Evolutionary conservation across 2,797 vertebrate species (phyloP), one percentile per base, ranked within the genome.

Genomic region (Potorous gilbertii): DNA sequence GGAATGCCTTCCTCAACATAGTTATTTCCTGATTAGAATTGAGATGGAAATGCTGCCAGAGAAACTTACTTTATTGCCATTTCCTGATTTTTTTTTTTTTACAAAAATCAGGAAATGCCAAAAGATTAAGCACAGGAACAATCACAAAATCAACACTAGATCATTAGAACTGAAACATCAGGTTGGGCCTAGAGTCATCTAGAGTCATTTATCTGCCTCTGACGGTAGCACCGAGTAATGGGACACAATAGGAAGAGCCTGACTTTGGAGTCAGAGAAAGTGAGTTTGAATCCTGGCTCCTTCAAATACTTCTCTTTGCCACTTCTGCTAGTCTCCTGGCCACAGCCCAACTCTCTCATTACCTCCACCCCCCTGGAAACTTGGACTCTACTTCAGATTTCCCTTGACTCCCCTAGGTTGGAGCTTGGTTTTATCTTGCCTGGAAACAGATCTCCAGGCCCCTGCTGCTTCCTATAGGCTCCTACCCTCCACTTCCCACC

Each of bases 71-170:
- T 90, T 90, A 50, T 87, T 87, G 21, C 16, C 9, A 50, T 87
- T 87, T 87, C 74, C 90, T 90, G 50, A 55, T 54, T 55, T 31
- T 55, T 90, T 54, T 54, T 90, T 31, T 29, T 31, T 16, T 0
- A 90, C 29, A 90, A 90, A 90, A 90, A 90, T 90, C 54, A 50
- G 54, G 90, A 90, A 90, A 90, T 34, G 29, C 90, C 90, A 90
- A 55, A 29, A 90, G 54, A 54, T 90, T 90, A 55, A 90, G 54
- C 54, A 21, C 34, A 31, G 29, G 16, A 55, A 31, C 21, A 87
- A 87, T 50, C 74, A 50, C 40, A 46, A 28, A 27, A 46, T 87
- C 74, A 81, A 46, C 40, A 87, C 10, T 3, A 87, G 21, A 87
- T 87, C 18, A 87, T 87, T 50, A 87, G 74, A 50, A 87, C 8